Base-by-base conservation (phyloP, 2,888 invertebrate genomes). In the Agelastica alni region DNA sequence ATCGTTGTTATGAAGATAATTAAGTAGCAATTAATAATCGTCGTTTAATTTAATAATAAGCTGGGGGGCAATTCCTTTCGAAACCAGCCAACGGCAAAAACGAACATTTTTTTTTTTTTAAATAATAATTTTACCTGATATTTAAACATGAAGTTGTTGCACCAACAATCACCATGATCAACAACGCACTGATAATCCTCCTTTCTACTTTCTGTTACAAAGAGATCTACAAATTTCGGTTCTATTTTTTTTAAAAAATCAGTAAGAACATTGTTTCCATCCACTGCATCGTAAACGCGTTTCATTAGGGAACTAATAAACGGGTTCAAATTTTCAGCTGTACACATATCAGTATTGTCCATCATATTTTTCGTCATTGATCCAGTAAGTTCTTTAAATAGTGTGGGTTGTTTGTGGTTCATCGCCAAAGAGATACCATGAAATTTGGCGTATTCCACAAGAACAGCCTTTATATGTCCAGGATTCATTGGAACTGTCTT, bases 121-220 rank as follows among this genome's bases (percentile, higher is more conserved):
- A n/a, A n/a, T n/a, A n/a, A n/a, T n/a, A n/a, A n/a, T n/a, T n/a
- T 44, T 51, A 63, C 63, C 39, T 58, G 54, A 39, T 62, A 62
- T 51, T 61, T 62, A 41, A 61, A 64, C 51, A 70, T 53, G 51
- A 69, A 53, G 46, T 70, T 71, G 30, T 68, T 67, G 34, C 63
- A 64, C 71, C 70, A 71, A 45, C 65, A 61, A 58, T 71, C 71
- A 2, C 64, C 66, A 53, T 71, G 69, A n/a, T 52, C 43, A 3
- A 70, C 41, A 10, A 66, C 34, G 17, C 34, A 12, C 6, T 42
- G 31, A 14, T 20, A 34, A 12, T 39, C 13, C 10, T 31, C 37
- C 0, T 45, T 13, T 5, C 12, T 12, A 5, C 34, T 2, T 2
- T 31, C 20, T 6, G 4, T 18, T 9, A 2, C 7, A 10, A 46